A percentile compares a stretch with the other conserved stretches of the same genome.
phyloP scores from a whole-genome alignment of 2,888 invertebrate species.

The Ochropleura leucogaster region DNA sequence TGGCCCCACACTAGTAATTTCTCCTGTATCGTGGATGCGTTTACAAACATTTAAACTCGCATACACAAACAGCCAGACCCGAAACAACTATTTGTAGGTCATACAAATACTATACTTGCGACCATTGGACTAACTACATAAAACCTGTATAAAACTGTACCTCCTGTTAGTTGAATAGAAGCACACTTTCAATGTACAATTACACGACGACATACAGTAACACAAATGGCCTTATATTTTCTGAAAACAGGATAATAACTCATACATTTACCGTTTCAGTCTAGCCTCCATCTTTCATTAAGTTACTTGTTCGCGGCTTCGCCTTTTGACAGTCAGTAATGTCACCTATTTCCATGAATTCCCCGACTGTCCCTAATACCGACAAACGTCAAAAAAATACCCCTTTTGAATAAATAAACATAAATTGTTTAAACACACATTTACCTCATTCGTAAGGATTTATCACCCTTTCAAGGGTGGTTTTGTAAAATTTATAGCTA shows the following conservation, averaged over 20 bases:
- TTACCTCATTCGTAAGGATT: constrained; percentile 73
- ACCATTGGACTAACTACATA: too few relatives aligned
- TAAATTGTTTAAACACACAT: constrained; percentile 63
- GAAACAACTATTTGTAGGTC: too few relatives aligned
- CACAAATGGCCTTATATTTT: neutral
- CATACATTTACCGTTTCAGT: neutral
- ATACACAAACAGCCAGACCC: too few relatives aligned
- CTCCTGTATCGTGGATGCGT: too few relatives aligned
- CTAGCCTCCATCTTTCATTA: constrained; percentile 3
- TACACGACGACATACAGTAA: neutral
- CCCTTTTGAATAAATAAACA: constrained; percentile 36
- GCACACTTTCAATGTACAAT: neutral
- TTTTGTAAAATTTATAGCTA: constrained; percentile 82
- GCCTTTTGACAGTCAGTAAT: constrained; percentile 9
- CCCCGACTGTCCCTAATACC: constrained; percentile 10
- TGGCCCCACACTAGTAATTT: too few relatives aligned
- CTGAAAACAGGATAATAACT: neutral
- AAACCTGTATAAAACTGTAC: too few relatives aligned
- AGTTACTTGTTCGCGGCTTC: constrained; percentile 13
- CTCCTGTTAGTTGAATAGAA: neutral
- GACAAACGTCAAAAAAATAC: constrained; percentile 53
- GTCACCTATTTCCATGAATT: constrained; percentile 20
- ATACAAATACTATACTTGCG: too few relatives aligned
- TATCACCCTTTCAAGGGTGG: constrained; percentile 79
- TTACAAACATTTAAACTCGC: too few relatives aligned